These are phyloP conservation scores for Tetraodon nigroviridis DNA, from an alignment of 2,113 vertebrate genomes.

Conservation along the genomic window DNA sequence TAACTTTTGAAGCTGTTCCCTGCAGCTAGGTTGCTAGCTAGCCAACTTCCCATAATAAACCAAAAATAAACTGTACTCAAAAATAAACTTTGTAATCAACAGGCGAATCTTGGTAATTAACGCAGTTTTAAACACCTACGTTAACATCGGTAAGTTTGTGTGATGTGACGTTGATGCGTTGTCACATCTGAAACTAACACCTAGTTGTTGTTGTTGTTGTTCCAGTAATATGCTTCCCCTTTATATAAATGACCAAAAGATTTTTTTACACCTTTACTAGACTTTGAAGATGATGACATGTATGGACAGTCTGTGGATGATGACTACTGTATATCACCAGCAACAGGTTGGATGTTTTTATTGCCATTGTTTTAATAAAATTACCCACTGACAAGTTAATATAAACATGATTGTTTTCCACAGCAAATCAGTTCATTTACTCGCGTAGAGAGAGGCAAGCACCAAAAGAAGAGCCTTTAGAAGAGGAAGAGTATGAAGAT, in stretches of 20 bases:
- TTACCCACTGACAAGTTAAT: neutral
- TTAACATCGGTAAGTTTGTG: no score
- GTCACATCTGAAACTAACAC: conserved; percentile 9
- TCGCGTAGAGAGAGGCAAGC: conserved; percentile 83
- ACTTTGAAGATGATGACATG: conserved; percentile 96
- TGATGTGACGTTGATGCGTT: no score
- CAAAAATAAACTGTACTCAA: no score
- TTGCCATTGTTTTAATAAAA: no score
- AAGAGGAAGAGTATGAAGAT: conserved; percentile 81
- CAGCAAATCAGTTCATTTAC: conserved; percentile 98
- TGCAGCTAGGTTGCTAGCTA: conserved; percentile 9
- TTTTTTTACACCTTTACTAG: conserved; percentile 57
- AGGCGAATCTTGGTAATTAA: no score
- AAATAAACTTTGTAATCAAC: no score
- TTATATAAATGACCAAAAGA: neutral
- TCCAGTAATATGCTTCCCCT: neutral
- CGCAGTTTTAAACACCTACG: no score
- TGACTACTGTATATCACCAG: conserved; percentile 97
- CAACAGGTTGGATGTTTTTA: conserved; percentile 81
- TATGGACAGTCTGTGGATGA: conserved; percentile 97
- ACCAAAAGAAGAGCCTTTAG: conserved; percentile 78
- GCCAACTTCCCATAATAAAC: conserved; percentile 8
- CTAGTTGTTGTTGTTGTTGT: neutral
- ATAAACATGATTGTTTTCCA: conserved; percentile 20
- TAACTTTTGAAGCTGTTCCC: neutral